Evolutionary conservation across 2,113 vertebrate genomes (phyloP), one percentile per base, ranked within the genome.

Genomic region (Pycnonotus jocosus): DNA sequence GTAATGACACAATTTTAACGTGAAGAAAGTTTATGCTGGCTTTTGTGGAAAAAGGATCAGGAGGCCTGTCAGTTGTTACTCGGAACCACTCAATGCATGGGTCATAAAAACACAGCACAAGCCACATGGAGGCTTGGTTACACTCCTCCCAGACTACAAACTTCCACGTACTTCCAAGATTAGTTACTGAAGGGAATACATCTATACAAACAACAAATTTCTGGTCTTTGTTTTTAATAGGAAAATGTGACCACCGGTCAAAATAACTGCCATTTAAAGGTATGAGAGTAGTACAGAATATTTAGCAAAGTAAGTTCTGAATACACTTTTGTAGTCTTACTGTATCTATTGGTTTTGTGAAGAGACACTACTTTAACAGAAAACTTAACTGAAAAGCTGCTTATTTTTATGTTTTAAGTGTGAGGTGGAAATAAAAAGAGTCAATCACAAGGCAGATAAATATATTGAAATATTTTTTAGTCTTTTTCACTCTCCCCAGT

Each of bases 121-220:
- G 20, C 11, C 7, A 27, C 6, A 50, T 6, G 3, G 20, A 44
- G 9, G 45, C 24, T 62, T 15, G 12, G 25, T 44, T 6, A 50
- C 17, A 4, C 8, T 33, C 16, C 16, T 47, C n/a, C 15, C 7
- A 22, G 15, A 25, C 0, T 0, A 38, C 2, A 45, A 74, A 13
- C 11, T n/a, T 44, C 57, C 48, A 5, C 1, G 4, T 7, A 33
- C 14, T 51, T 16, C 20, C 0, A 4, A 35, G 45, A 30, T 12
- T 4, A 31, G 25, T 1, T 66, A 11, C 35, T 53, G 11, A 53
- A 56, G 20, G 12, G 25, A 61, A 28, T 19, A 4, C 3, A 11
- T 38, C 33, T 17, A 38, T 2, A 56, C 9, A 88, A 79, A 64
- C 4, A 57, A 50, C 2, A 66, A 6, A 80, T 17, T 71, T 57